Percentiles rank a stretch among this genome's conserved stretches.
Evolutionary conservation across 2,888 invertebrate genomes (phyloP).

Genomic region (Lymantria dispar): DNA sequence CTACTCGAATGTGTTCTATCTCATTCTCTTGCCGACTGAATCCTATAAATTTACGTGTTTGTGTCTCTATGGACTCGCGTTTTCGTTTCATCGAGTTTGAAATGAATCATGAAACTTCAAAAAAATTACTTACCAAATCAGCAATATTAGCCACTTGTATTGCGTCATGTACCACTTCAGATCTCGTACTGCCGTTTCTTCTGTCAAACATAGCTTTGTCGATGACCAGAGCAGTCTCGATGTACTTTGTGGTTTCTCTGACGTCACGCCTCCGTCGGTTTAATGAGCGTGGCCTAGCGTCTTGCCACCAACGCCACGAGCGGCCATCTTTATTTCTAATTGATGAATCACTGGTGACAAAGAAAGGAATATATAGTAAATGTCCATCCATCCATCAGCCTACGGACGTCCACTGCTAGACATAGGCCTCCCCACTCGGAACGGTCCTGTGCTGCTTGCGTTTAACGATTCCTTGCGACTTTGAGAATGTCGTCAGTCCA

Average conservation of each 20-base stretch:
- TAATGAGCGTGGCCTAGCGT: constrained; percentile 56
- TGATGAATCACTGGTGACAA: constrained; percentile 39
- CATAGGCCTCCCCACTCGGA: no score
- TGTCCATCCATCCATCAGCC: no score
- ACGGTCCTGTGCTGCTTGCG: no score
- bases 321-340: constrained; percentile 49
- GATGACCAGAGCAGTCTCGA: constrained; percentile 97
- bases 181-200: constrained; percentile 93
- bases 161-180: constrained; percentile 96
- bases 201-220: constrained; percentile 98
- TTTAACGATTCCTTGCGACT: no score
- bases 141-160: constrained; percentile 99
- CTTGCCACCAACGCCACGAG: constrained; percentile 70
- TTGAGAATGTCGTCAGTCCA: no score
- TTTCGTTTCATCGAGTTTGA: no score
- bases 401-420: no score
- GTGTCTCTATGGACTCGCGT: no score
- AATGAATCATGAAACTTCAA: neutral
- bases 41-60: no score
- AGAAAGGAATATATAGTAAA: neutral
- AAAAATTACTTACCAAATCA: constrained; percentile 89
- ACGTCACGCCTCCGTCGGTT: constrained; percentile 87
- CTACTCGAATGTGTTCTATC: no score
- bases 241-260: constrained; percentile 95
- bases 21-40: no score